A percentile compares a stretch with the other conserved stretches of the same genome.
Evolutionary conservation across 2,113 vertebrate genomes (phyloP).

Genomic region (Aegotheles bennettii): DNA sequence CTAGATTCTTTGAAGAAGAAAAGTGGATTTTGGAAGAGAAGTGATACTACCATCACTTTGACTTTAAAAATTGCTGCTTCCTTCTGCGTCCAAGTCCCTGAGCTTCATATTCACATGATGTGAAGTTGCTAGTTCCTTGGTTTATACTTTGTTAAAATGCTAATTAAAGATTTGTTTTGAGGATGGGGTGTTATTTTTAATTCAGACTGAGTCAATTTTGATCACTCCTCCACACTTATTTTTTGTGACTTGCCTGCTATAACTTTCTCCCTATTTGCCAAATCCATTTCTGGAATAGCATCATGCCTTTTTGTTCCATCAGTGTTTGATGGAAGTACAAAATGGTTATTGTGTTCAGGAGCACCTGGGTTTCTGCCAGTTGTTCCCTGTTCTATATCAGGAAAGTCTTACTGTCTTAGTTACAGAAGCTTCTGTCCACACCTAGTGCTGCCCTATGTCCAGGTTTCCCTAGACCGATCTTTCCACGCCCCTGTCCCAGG

Average conservation of each 20-base stretch:
- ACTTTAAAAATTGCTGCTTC: background rate
- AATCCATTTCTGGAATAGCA: background rate
- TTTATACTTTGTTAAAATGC: background rate
- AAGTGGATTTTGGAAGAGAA: background rate
- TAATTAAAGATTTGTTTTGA: background rate
- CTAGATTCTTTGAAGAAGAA: background rate
- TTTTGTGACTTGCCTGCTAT: background rate
- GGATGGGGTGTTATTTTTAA: background rate
- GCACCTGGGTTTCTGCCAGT: background rate
- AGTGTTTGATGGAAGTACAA: background rate
- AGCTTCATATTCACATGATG: background rate
- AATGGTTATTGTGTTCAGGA: background rate
- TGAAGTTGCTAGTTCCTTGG: background rate
- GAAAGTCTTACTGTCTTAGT: background rate
- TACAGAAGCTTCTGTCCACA: background rate
- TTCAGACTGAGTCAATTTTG: background rate
- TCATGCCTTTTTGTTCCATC: background rate
- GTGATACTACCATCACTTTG: background rate
- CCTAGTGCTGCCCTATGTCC: background rate
- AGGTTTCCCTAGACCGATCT: rapidly evolving
- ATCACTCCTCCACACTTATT: background rate
- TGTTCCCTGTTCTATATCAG: background rate
- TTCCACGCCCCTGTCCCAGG: rapidly evolving
- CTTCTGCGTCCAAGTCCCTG: background rate
- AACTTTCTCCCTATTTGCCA: background rate